Evolutionary conservation across 2,888 invertebrate species (phyloP), one percentile per base, ranked within the genome.

Genomic region (Chrysomela aeneicollis): DNA sequence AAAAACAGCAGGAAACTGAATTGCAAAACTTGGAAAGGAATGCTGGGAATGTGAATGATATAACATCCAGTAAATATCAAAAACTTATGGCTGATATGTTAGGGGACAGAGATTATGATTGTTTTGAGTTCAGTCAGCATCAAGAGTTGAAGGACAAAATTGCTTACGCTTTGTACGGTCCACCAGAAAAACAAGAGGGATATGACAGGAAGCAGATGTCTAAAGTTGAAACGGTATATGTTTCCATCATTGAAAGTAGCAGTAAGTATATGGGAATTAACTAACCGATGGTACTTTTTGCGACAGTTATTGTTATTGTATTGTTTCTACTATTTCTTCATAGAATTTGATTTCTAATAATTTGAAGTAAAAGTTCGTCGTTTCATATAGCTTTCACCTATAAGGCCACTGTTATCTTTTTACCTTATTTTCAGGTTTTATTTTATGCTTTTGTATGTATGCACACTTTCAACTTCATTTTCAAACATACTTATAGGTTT

Each of bases 51-150:
- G 50, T 60, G 42, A 68, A 74, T 61, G 76, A 77, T 64, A 69
- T 69, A 54, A 76, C 76, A 52, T 74, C 79, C 1, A 59, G 62
- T 53, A 70, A 74, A 58, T 79, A 86, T 75, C 88, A 88, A 71
- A 86, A 86, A 73, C 82, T 86, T 64, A 87, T 87, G 81, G 86
- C 83, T 75, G 86, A 88, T 77, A 84, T 85, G 74, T 78, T 88
- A 51, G 85, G 85, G 1, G 85, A 87, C 66, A 84, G 86, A 71
- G 87, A 87, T 77, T 81, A 76, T 80, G 85, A 77, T 79, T 85
- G 85, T 69, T 87, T 87, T 78, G 85, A 86, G 70, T 80, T 78
- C 71, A 74, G 79, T 58, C 84, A 87, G 67, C 82, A 86, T 66
- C 83, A 84, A 66, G 81, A 83, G 69, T 78, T 88, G 52, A 78